Evolutionary conservation across 2,888 invertebrate genomes (phyloP), one percentile per base, ranked within the genome.

Genomic region (Drosophila diplacantha): DNA sequence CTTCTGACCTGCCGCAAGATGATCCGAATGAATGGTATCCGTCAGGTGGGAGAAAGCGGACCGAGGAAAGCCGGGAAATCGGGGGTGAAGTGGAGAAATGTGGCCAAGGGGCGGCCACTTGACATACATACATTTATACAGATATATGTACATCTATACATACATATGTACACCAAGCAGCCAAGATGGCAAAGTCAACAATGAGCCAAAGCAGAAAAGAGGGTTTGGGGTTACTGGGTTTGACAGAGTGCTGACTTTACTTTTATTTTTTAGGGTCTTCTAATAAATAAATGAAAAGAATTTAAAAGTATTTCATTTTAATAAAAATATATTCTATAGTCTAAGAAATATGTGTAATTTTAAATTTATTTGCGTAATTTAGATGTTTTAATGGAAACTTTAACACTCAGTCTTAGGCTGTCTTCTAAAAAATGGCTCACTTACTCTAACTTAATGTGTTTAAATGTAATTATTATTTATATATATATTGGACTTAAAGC

Each of bases 141-240:
- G 31, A 32, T 68, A 73, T 69, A 70, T 16, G 70, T 24, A 41
- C 31, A 73, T 69, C 69, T 16, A 71, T 24, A 41, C 31, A 74
- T 66, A 71, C 18, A 37, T 22, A 52, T 31, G 31, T 24, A 54
- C 34, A 41, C 24, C 35, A n/a, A 31, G 35, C 54, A 12, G 60
- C 54, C 58, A 81, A 75, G 74, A 65, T 61, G 71, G 59, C 73
- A 66, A 72, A 63, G 80, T 74, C 73, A 75, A 79, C 80, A 79
- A 70, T 74, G 74, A 65, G 69, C 61, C 41, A 54, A 65, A 68
- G 51, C 20, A 24, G 52, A 47, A 55, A 52, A 49, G 44, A 22
- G 49, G 49, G 52, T 18, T 50, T 52, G 49, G 50, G 24, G 51
- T 43, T 38, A 54, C 29, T 55, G 34, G 52, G 52, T 29, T 41